A percentile compares a stretch with the other conserved stretches of the same genome.
phyloP scores from a whole-genome alignment of 2,797 vertebrate genomes.

The Merluccius polli region DNA sequence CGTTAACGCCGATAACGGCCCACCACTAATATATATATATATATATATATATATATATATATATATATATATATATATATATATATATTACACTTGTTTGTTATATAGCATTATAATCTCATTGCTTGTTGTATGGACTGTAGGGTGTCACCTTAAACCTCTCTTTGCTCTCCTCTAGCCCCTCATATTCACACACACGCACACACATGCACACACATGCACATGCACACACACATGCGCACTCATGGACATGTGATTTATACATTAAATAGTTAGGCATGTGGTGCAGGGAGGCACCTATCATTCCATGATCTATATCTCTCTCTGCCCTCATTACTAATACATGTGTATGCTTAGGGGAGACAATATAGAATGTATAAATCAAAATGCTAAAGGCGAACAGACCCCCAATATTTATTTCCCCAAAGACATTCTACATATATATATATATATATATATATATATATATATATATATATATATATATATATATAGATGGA shows the following conservation, averaged over 20 bases:
- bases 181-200: constrained; percentile 22
- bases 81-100: too few species aligned
- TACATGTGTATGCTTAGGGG: constrained; percentile 77
- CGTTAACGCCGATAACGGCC: too few species aligned
- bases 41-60: too few species aligned
- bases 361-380: constrained; percentile 81
- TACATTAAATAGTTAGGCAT: constrained; percentile 77
- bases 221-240: not conserved
- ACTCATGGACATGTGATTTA: constrained; percentile 63
- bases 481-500: not conserved
- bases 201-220: not conserved
- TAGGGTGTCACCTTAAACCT: constrained; percentile 25
- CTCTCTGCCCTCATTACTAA: constrained; percentile 77
- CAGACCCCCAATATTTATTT: constrained; percentile 69
- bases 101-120: too few species aligned
- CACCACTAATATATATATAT: too few species aligned
- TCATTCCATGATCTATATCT: constrained; percentile 78
- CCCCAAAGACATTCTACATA: constrained; percentile 42
- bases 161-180: constrained; percentile 33
- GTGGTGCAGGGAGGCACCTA: constrained; percentile 72
- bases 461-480: not conserved
- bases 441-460: not conserved
- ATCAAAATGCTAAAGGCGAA: constrained; percentile 78
- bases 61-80: too few species aligned
- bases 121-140: too few species aligned